phyloP scores from a whole-genome alignment of 1,140 invertebrate species.

The Leptonema lineaticorne region DNA sequence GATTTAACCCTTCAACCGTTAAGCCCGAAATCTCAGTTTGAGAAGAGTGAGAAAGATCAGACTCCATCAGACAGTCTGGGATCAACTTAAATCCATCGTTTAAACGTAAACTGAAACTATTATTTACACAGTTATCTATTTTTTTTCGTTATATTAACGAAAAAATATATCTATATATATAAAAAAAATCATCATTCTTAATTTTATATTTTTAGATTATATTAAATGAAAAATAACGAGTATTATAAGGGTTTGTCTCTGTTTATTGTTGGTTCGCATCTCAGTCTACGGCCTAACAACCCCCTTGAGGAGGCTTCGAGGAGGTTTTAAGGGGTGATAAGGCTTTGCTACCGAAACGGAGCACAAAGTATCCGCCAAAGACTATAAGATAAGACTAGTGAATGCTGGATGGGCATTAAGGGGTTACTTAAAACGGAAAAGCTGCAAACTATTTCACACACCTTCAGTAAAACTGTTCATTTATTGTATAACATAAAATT shows the following conservation, averaged over 20 bases:
- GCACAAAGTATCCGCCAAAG: neutral
- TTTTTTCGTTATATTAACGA: too few species aligned
- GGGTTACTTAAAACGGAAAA: neutral
- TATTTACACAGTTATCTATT: too few species aligned
- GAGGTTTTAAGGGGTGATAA: slow-evolving; percentile 24
- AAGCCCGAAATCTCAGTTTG: slow-evolving; percentile 34
- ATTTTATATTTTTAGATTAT: too few species aligned
- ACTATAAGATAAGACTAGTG: slow-evolving; percentile 17
- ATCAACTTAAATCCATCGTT: neutral
- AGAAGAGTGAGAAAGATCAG: slow-evolving; percentile 34
- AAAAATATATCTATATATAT: too few species aligned
- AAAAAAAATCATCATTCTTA: too few species aligned
- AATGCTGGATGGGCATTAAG: neutral
- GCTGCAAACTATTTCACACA: neutral
- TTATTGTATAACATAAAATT: neutral
- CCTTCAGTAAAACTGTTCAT: neutral
- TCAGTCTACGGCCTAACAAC: slow-evolving; percentile 13
- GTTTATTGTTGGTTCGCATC: neutral
- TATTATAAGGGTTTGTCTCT: slow-evolving; percentile 12
- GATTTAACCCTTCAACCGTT: slow-evolving; percentile 33
- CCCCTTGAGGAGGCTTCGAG: neutral
- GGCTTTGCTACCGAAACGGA: slow-evolving; percentile 10
- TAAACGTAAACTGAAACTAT: too few species aligned
- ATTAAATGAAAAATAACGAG: slow-evolving; percentile 15
- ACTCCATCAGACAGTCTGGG: neutral